Base-by-base conservation (phyloP, 2,113 vertebrate species). In the Bubalus kerabau region DNA sequence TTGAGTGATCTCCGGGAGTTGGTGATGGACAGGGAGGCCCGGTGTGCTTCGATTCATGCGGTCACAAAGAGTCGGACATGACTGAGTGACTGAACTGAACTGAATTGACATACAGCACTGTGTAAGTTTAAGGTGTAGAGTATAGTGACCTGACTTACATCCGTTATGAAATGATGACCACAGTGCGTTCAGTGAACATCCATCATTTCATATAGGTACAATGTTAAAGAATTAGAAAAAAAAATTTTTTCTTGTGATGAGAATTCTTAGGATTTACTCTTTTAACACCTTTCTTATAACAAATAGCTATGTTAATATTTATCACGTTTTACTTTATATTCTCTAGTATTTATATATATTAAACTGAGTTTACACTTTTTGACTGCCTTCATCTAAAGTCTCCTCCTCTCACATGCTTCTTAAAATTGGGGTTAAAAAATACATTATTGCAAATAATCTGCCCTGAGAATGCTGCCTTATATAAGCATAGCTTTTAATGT, bases 131-230 rank as follows among this genome's bases (percentile, higher is more conserved):
- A 78, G 24, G 24, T 78, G 43, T 78, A 78, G 40, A 78, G 43
- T 46, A 48, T 2, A 4, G 26, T 28, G 74, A 48, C 14, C 4
- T 17, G 43, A 43, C 23, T 43, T 76, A 43, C 24, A 9, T 48
- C 15, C 4, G 0, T 78, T 46, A 16, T 78, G 23, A 15, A 26
- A 78, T 16, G 40, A 76, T 76, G 40, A 78, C 24, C 24, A 48
- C 7, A 48, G 26, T 78, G 14, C 0, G 0, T 48, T 78, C 24
- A 48, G 7, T 78, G 74, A 48, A 48, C 14, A 48, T 48, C 74
- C 40, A 48, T 48, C 40, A 78, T 26, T 46, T 78, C 43, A 43
- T 74, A 28, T 30, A 48, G 43, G 26, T 28, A 78, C 7, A 28
- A 48, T 30, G 43, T 30, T 30, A 28, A 78, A 28, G 43, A 48